Conservation (phyloP, 2,888 invertebrate genomes). For the Dryobota labecula region DNA sequence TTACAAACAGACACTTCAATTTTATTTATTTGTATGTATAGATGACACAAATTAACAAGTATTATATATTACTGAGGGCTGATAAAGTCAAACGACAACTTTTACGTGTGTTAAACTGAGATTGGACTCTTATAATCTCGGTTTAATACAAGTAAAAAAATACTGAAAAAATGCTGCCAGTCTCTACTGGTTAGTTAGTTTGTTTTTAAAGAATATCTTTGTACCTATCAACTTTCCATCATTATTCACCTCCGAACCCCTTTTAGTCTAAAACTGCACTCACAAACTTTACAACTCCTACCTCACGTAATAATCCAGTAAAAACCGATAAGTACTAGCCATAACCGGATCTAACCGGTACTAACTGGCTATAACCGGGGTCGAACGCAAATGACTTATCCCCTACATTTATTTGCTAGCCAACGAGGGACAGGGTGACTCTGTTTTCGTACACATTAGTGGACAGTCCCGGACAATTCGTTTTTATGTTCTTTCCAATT, state of each 20-base stretch:
- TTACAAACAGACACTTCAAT: no score
- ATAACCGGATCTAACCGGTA: slow-evolving; percentile 67
- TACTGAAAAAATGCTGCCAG: no score
- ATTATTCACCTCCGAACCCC: background rate
- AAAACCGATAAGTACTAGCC: slow-evolving; percentile 69
- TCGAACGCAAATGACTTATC: slow-evolving; percentile 73
- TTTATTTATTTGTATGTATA: no score
- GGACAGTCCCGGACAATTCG: slow-evolving; percentile 32
- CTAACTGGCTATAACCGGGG: slow-evolving; percentile 54
- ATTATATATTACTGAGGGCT: no score
- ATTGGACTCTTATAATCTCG: background rate
- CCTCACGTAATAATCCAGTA: slow-evolving; percentile 54
- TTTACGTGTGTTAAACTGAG: background rate
- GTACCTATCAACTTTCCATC: background rate
- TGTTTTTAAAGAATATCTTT: background rate
- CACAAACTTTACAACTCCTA: slow-evolving; percentile 28
- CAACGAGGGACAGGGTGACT: slow-evolving; percentile 66
- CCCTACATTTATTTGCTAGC: slow-evolving; percentile 68
- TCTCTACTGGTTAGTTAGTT: no score
- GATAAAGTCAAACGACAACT: background rate
- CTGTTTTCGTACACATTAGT: slow-evolving; percentile 45
- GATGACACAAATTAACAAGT: background rate
- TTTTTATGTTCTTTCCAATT: slow-evolving; percentile 39
- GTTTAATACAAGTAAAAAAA: no score
- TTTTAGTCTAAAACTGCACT: slow-evolving; percentile 21